Evolutionary conservation across 1,140 invertebrate genomes (phyloP), one percentile per base, ranked within the genome.

Genomic region (Bombus waltoni): DNA sequence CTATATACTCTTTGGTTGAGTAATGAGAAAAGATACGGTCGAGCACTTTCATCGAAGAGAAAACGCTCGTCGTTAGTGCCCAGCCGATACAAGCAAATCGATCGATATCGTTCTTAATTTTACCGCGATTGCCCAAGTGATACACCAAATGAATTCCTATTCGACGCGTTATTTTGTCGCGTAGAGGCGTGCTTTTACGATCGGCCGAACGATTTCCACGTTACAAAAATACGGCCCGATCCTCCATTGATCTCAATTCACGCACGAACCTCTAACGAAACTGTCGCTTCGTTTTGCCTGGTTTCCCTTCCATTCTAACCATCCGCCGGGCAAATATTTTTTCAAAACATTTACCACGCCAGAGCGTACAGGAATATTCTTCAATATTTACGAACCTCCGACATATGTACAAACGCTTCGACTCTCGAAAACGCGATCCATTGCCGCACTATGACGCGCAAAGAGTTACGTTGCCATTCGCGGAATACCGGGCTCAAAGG

Each of bases 1-100:
- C 82, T 79, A 84, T 84, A 79, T 84, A 79, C 66, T 28, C 82
- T 71, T 84, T 71, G 82, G 66, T 84, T 79, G 82, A 79, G 76
- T 84, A 84, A 84, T 62, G 76, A 84, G 47, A 66, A 84, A 84
- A 79, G 82, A 78, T 84, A 84, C 82, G 32, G 65, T 40, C 66
- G 66, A 79, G 76, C 40, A 79, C 66, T 84, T 84, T 22, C 38
- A 70, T 78, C 82, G 82, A 35, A 57, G 47, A 22, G 74, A n/a
- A 71, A 47, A 25, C 35, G 40, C 38, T 47, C 40, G 22, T 84
- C 82, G 74, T 83, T 57, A 57, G 76, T 59, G 44, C 28, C 15
- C 28, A 25, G 11, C 2, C 38, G 35, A 62, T 47, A n/a, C 42
- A 32, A 77, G 62, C 40, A 8, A 72, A 84, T 84, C 75, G 42